phyloP scores from a whole-genome alignment of 2,888 invertebrate genomes.

The Prosapia bicincta region DNA sequence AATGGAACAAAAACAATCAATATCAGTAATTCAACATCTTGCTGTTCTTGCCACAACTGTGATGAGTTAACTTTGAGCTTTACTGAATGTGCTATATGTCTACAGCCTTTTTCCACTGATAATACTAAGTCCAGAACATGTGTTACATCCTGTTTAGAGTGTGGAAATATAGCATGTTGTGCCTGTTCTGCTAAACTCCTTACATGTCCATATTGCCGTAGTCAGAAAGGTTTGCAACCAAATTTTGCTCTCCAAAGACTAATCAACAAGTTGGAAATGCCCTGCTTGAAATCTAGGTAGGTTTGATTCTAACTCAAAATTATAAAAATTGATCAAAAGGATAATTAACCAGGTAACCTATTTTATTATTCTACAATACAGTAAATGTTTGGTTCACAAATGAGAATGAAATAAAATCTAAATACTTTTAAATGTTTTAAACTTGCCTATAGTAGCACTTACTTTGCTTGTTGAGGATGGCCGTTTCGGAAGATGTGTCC shows the following conservation, averaged over 20 bases:
- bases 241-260: constrained; percentile 19
- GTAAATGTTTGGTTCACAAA: too few species aligned
- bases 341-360: too few species aligned
- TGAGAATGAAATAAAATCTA: too few species aligned
- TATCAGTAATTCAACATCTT: too few species aligned
- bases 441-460: too few species aligned
- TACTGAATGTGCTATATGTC: constrained; percentile 18
- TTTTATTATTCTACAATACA: too few species aligned
- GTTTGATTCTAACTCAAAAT: background rate
- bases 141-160: constrained; percentile 14
- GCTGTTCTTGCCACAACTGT: constrained; percentile 15
- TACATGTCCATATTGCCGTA: constrained; percentile 17
- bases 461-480: too few species aligned
- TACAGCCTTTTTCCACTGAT: background rate
- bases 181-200: constrained; percentile 1
- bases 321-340: too few species aligned
- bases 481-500: too few species aligned
- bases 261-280: constrained; percentile 13
- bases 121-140: too few species aligned
- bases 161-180: constrained; percentile 17
- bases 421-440: too few species aligned
- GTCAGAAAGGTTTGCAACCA: constrained; percentile 3
- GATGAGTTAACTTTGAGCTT: background rate
- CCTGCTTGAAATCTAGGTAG: background rate
- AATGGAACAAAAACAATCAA: too few species aligned